phyloP scores from a whole-genome alignment of 2,888 invertebrate species.

The Panzeria rudis region DNA sequence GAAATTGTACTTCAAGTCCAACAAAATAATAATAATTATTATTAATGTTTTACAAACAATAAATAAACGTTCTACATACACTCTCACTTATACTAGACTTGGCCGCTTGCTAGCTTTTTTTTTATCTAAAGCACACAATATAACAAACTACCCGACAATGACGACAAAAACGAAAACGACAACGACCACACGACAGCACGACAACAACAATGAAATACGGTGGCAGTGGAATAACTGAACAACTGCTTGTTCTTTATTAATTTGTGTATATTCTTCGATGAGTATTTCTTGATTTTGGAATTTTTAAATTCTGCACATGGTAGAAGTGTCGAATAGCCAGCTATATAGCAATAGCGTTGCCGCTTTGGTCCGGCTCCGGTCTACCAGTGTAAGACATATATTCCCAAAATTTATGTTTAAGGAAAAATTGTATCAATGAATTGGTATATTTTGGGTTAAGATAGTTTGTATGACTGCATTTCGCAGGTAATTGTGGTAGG shows the following conservation, averaged over 20 bases:
- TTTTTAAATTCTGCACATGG: conserved; percentile 63
- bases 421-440: too few relatives aligned
- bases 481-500: too few relatives aligned
- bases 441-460: too few relatives aligned
- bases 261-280: conserved; percentile 21
- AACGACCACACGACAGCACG: too few relatives aligned
- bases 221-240: conserved; percentile 39
- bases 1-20: conserved; percentile 25
- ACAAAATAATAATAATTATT: conserved; percentile 42
- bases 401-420: too few relatives aligned
- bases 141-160: conserved; percentile 46
- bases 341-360: neutral
- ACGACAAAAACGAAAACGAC: conserved; percentile 34
- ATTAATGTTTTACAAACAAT: conserved; percentile 53
- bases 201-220: conserved; percentile 47
- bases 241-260: conserved; percentile 44
- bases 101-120: conserved; percentile 12
- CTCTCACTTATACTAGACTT: conserved; percentile 17
- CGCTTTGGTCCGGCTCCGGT: neutral
- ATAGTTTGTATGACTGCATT: too few relatives aligned
- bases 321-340: conserved; percentile 19
- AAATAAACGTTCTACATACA: conserved; percentile 28
- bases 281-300: conserved; percentile 54
- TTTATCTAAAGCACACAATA: conserved; percentile 57
- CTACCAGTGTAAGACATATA: too few relatives aligned